Evolutionary conservation across 1,140 invertebrate species (phyloP).

Genomic region (Drosophila novamexicana): DNA sequence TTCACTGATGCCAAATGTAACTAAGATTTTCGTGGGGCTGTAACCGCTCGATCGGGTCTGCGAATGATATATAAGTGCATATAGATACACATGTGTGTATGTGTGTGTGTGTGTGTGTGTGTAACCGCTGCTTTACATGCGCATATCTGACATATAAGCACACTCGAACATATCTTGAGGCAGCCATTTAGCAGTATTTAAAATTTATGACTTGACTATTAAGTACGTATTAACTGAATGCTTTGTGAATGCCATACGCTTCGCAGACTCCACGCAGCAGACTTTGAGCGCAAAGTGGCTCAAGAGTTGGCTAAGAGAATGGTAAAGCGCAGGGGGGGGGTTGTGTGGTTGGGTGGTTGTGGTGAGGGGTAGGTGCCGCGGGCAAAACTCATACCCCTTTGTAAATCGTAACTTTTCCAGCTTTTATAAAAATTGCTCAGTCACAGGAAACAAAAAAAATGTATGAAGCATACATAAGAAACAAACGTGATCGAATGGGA

Average conservation of each 20-base stretch:
- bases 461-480: neutral
- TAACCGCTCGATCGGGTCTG: constrained; percentile 54
- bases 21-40: constrained; percentile 63
- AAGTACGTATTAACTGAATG: constrained; percentile 77
- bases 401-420: constrained; percentile 55
- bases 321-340: neutral
- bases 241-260: constrained; percentile 70
- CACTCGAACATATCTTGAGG: constrained; percentile 67
- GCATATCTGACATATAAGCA: constrained; percentile 63
- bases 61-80: constrained; percentile 67
- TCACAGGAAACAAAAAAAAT: neutral
- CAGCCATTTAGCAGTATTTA: constrained; percentile 81
- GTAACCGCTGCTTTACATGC: constrained; percentile 47
- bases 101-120: constrained; percentile 15
- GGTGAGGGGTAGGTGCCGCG: neutral
- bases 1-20: neutral
- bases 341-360: neutral
- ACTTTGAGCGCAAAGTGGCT: constrained; percentile 15
- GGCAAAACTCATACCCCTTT: neutral
- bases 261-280: constrained; percentile 28
- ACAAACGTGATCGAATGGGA: too few species aligned
- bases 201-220: constrained; percentile 83
- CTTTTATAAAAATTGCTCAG: constrained; percentile 60
- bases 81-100: constrained; percentile 15
- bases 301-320: constrained; percentile 6